phyloP scores from a whole-genome alignment of 2,888 invertebrate species.

The Himalopsyche kuldschensis region DNA sequence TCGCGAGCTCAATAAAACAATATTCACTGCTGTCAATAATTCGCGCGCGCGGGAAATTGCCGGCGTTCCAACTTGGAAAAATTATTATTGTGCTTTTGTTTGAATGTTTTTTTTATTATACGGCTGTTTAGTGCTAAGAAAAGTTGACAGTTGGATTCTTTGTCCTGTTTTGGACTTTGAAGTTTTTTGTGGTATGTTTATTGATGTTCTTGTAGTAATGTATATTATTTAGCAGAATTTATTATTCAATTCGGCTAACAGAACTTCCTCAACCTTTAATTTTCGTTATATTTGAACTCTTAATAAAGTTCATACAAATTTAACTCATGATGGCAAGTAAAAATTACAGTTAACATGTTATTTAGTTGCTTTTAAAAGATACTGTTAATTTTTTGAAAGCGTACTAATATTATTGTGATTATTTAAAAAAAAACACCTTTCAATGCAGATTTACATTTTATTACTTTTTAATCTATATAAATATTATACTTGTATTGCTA shows the following conservation, averaged over 20 bases:
- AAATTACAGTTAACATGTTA: no score
- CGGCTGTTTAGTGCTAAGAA: not conserved
- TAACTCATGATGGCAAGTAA: no score
- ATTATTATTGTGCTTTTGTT: not conserved
- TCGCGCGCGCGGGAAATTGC: not conserved
- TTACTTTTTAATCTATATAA: no score
- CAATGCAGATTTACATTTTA: no score
- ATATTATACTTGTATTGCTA: no score
- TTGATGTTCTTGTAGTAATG: not conserved
- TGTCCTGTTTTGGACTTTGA: not conserved
- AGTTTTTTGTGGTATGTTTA: not conserved
- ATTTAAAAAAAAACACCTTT: no score
- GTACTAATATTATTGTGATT: no score
- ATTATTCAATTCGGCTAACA: not conserved
- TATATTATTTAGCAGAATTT: not conserved
- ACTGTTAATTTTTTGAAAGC: no score
- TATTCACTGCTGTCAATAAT: slow-evolving; percentile 8
- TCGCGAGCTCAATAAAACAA: not conserved
- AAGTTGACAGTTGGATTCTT: not conserved
- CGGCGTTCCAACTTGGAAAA: not conserved
- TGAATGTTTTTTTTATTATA: not conserved
- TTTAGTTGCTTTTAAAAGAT: no score
- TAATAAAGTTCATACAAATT: no score
- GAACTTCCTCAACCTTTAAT: no score
- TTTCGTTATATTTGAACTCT: no score